phyloP scores from a whole-genome alignment of 2,888 invertebrate species.

The Mythimna loreyi region DNA sequence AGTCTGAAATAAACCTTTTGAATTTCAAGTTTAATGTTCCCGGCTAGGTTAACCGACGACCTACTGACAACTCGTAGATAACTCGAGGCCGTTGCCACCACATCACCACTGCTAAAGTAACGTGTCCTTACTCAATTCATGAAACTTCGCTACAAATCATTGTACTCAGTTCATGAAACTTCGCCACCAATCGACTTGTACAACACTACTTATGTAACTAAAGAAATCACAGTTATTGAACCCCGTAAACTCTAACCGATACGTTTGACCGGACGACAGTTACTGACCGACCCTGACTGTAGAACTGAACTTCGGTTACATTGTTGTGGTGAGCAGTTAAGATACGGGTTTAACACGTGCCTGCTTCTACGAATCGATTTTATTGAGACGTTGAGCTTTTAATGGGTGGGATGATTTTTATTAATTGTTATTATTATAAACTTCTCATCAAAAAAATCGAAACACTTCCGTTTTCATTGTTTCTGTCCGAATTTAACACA shows the following conservation, averaged over 20 bases:
- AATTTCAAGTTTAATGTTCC: too few species aligned
- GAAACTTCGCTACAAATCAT: too few species aligned
- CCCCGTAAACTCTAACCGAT: constrained; percentile 29
- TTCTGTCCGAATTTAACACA: too few species aligned
- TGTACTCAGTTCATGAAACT: not conserved
- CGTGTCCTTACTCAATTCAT: not conserved
- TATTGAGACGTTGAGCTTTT: not conserved
- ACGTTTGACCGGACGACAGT: constrained; percentile 51
- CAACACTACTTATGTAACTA: constrained; percentile 8
- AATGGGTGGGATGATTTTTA: not conserved
- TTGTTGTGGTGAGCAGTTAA: constrained; percentile 9
- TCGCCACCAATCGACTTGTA: not conserved
- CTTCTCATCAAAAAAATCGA: too few species aligned
- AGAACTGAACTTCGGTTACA: constrained; percentile 6
- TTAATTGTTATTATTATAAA: too few species aligned
- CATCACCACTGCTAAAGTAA: not conserved
- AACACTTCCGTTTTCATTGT: too few species aligned
- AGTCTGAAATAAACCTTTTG: too few species aligned
- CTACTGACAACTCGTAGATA: too few species aligned
- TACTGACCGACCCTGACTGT: constrained; percentile 39
- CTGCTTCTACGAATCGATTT: not conserved
- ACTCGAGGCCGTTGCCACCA: too few species aligned
- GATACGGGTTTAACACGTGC: constrained; percentile 9
- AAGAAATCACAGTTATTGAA: constrained; percentile 41
- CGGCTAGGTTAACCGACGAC: too few species aligned